These are phyloP conservation scores for Microcebus jonahi DNA, from an alignment of 2,113 vertebrate genomes.

Conservation along the genomic window DNA sequence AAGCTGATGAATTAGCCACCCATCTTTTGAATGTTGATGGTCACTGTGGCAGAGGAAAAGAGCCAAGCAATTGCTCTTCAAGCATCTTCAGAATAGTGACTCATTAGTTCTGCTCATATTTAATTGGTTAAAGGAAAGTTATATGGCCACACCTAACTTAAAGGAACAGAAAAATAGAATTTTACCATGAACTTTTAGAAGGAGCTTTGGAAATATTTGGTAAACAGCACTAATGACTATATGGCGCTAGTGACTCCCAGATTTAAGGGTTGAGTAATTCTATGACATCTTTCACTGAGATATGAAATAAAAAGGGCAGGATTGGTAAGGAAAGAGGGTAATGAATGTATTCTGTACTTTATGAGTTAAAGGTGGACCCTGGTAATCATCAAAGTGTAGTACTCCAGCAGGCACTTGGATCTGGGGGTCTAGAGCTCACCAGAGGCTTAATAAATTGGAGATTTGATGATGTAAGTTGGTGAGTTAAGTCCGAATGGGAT, in stretches of 20 bases:
- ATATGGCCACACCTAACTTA: neutral
- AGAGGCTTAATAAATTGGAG: neutral
- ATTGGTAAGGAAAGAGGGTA: neutral
- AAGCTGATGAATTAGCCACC: neutral
- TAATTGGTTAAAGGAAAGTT: slow-evolving; percentile 16
- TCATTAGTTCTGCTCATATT: neutral
- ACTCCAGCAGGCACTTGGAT: neutral
- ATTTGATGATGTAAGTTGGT: neutral
- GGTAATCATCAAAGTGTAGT: neutral
- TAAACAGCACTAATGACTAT: neutral
- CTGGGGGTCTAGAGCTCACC: neutral
- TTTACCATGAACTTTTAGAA: neutral
- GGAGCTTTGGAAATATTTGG: slow-evolving; percentile 32
- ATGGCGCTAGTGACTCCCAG: neutral
- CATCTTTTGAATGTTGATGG: neutral
- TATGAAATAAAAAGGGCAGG: neutral
- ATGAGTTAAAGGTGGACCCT: neutral
- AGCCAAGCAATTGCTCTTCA: neutral
- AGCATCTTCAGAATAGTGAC: neutral
- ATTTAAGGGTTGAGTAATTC: neutral
- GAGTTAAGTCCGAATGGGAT: neutral
- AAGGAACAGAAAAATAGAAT: slow-evolving; percentile 37
- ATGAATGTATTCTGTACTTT: slow-evolving; percentile 16
- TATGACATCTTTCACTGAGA: slow-evolving; percentile 35
- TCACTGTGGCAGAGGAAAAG: neutral